Evolutionary conservation across 2,888 invertebrate species (phyloP).

Genomic region (Zygogramma bicolorata): DNA sequence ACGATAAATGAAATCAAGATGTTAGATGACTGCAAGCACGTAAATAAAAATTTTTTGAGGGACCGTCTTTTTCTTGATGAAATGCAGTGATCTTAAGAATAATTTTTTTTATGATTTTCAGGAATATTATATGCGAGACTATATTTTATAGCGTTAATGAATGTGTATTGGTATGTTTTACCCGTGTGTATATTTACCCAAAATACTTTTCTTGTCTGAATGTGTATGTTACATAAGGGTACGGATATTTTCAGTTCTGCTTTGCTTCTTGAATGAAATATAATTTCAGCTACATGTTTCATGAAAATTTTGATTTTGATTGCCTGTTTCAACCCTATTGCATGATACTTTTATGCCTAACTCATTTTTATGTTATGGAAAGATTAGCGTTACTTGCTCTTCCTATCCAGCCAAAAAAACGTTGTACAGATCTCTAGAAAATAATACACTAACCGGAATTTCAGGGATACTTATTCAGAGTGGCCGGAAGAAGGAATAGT

Average conservation of each 20-base stretch:
- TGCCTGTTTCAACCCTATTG: neutral
- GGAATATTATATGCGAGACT: neutral
- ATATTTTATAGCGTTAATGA: neutral
- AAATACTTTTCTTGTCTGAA: too few relatives aligned
- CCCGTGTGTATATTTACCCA: neutral
- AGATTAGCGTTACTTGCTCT: neutral
- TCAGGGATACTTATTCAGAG: conserved; percentile 69
- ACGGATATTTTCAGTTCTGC: too few relatives aligned
- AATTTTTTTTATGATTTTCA: neutral
- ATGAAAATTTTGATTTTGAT: too few relatives aligned
- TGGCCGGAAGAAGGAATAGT: conserved; percentile 81
- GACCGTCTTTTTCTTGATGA: neutral
- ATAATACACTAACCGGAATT: conserved; percentile 48
- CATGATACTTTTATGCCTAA: neutral
- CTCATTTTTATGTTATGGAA: neutral
- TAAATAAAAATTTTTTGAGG: neutral
- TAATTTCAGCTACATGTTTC: too few relatives aligned
- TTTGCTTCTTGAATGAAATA: too few relatives aligned
- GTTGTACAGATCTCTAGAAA: conserved; percentile 27
- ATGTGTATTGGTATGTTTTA: neutral
- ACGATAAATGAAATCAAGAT: neutral
- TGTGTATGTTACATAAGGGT: too few relatives aligned
- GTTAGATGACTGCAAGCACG: neutral
- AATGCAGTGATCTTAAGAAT: neutral
- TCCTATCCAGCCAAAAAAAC: neutral